Evolutionary conservation across 2,797 vertebrate species (phyloP), one percentile per base, ranked within the genome.

Genomic region (Sebastes oblongus): DNA sequence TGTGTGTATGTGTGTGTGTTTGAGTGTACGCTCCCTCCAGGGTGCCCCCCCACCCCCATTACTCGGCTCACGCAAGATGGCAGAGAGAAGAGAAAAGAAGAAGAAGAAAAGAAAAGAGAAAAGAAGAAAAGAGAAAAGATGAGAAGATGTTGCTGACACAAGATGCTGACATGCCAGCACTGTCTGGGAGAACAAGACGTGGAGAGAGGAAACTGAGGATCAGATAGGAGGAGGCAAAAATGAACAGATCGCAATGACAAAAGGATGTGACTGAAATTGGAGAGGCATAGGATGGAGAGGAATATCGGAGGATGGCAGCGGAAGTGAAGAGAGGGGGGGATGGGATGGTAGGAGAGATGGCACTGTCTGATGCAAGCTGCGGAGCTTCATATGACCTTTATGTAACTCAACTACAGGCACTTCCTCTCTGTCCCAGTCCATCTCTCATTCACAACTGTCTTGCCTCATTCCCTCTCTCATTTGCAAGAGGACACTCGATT

Each of bases 221-320:
- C 73, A 85, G 80, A 90, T 89, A 75, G 82, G 66, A 83, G 66
- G 52, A 30, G 29, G 74, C 69, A 81, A 83, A 87, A 85, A 87
- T 46, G 76, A 88, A 78, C 73, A 59, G 58, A 84, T 88, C 70
- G 61, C 79, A 83, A 82, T 85, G 86, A 90, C 86, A 92, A 88
- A 90, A 83, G 86, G 88, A 89, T 88, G 86, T 50, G 74, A 82
- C 66, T 89, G 90, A 93, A 94, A 94, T 86, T 82, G 76, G 91
- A 94, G 89, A 93, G 78, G 78, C 58, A 78, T 70, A 83, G 86
- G 82, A 88, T 78, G 80, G 80, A 87, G 78, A 86, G 78, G 72
- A 90, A 84, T 80, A 82, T 46, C 58, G 62, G 84, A 86, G 76
- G 78, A 89, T 54, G 72, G 75, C 72, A 67, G 82, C 75, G 79